A percentile compares a stretch with the other conserved stretches of the same genome.
These are phyloP conservation scores for Cataglyphis albicans DNA, from an alignment of 2,888 invertebrate genomes.

Conservation along the genomic window DNA sequence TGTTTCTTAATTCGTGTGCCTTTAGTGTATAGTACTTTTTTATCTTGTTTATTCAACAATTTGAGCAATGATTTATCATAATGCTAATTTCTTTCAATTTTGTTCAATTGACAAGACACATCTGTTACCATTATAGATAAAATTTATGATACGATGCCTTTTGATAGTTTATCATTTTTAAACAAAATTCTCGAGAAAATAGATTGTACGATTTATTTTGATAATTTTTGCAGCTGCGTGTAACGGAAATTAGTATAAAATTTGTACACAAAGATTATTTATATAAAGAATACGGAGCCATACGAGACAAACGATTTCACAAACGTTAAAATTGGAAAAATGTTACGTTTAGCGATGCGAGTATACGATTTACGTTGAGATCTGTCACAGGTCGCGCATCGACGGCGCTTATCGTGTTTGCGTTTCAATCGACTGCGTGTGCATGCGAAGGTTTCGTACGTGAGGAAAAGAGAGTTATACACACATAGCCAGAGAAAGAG, in stretches of 20 bases:
- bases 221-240: background rate
- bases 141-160: slow-evolving; percentile 22
- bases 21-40: background rate
- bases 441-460: slow-evolving; percentile 58
- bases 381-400: slow-evolving; percentile 49
- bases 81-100: background rate
- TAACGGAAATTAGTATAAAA: background rate
- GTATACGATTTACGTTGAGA: slow-evolving; percentile 44
- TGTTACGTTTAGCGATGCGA: slow-evolving; percentile 7
- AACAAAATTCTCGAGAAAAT: slow-evolving; percentile 7
- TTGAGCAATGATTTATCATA: no score
- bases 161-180: slow-evolving; percentile 22
- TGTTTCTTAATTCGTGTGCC: background rate
- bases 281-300: slow-evolving; percentile 21
- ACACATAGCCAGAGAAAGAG: background rate
- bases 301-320: slow-evolving; percentile 7
- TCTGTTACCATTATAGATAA: background rate
- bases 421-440: slow-evolving; percentile 64
- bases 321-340: slow-evolving; percentile 42
- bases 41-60: background rate
- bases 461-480: slow-evolving; percentile 20
- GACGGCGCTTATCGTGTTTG: slow-evolving; percentile 31
- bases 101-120: background rate
- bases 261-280: slow-evolving; percentile 28
- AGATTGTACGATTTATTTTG: slow-evolving; percentile 20